A percentile compares a stretch with the other conserved stretches of the same genome.
Evolutionary conservation across 2,888 invertebrate species (phyloP).

Genomic region (Rhagium mordax): DNA sequence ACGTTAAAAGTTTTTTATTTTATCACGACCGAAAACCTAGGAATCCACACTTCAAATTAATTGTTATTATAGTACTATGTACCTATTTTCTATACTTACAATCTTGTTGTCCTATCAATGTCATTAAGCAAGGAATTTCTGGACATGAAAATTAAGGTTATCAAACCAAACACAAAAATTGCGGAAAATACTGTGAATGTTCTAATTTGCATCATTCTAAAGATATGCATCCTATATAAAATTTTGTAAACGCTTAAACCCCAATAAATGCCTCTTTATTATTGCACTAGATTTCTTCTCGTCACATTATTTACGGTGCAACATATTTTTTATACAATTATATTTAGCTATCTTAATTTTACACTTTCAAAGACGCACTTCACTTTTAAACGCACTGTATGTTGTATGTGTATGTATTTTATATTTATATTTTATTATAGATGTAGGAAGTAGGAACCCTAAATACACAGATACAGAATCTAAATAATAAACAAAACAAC

Average conservation of each 20-base stretch:
- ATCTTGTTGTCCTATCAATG: conserved; percentile 41
- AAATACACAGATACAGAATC: no score
- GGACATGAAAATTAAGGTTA: conserved; percentile 37
- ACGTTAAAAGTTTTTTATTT: no score
- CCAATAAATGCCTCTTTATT: conserved; percentile 6
- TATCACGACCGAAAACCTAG: no score
- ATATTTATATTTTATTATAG: no score
- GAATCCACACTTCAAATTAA: no score
- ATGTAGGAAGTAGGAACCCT: no score
- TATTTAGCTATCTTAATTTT: not conserved
- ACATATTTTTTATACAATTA: not conserved
- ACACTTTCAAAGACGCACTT: no score
- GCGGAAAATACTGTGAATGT: conserved; percentile 26
- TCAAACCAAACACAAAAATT: conserved; percentile 29
- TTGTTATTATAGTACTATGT: no score
- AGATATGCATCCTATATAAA: conserved; percentile 16
- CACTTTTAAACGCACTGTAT: no score
- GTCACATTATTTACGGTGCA: not conserved
- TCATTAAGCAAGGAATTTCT: conserved; percentile 36
- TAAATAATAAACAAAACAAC: no score
- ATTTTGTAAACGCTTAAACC: not conserved
- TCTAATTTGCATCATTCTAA: conserved; percentile 28
- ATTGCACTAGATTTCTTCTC: not conserved
- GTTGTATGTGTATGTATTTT: no score
- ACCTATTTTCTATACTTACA: conserved; percentile 39